Percentiles rank a stretch among this genome's conserved stretches.
These are phyloP conservation scores for Meles meles DNA, from an alignment of 2,113 vertebrate genomes.

Conservation along the genomic window DNA sequence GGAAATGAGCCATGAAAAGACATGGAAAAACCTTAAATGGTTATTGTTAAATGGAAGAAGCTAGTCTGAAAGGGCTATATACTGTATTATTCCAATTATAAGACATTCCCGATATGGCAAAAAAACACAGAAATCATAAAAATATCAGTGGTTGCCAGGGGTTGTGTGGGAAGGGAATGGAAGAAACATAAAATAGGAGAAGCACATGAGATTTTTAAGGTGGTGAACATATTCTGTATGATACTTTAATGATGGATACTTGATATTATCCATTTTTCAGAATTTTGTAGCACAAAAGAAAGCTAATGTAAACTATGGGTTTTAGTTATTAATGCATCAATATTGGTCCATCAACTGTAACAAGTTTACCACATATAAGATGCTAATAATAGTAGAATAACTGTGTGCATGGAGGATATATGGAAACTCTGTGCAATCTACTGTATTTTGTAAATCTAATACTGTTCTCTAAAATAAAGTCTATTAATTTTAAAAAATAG, in stretches of 20 bases:
- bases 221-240: background rate
- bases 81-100: background rate
- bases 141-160: background rate
- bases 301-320: background rate
- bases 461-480: background rate
- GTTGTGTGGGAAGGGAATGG: background rate
- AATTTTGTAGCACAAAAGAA: background rate
- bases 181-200: background rate
- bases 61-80: background rate
- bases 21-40: background rate
- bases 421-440: background rate
- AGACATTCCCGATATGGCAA: background rate
- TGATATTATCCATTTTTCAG: background rate
- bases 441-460: background rate
- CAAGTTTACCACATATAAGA: background rate
- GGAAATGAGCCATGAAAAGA: background rate
- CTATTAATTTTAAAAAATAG: too few relatives aligned
- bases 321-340: background rate
- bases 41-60: background rate
- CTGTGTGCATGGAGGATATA: background rate
- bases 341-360: background rate
- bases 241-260: background rate
- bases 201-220: background rate
- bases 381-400: background rate
- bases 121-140: background rate